Evolutionary conservation across 2,888 invertebrate species (phyloP), one percentile per base, ranked within the genome.

Genomic region (Cantharis rufa): DNA sequence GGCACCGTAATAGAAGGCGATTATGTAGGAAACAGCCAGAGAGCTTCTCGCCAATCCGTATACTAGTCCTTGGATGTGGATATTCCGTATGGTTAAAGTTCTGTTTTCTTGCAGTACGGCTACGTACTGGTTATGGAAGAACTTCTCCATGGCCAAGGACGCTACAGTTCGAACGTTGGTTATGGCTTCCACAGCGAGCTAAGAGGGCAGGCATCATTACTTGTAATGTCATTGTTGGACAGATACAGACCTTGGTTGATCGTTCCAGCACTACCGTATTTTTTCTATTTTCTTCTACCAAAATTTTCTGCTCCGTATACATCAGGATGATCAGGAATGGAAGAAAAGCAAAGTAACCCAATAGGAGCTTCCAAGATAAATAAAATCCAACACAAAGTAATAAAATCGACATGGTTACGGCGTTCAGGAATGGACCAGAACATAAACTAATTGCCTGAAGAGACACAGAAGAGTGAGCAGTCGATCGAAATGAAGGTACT

Each of bases 171-270:
- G 90, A 4, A 95, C 93, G 82, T 94, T 94, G 7, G 92, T 91
- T 1, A 95, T 93, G 1, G 93, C 94, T 87, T 95, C 95, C n/a
- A 95, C 93, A 4, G 95, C 93, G 75, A 94, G 89, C 92, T 69
- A 15, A n/a, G 13, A n/a, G 1, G 2, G 13, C 0, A 11, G 32
- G n/a, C 1, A 9, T 48, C 32, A n/a, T n/a, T 48, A n/a, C n/a
- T 48, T 48, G 3, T 32, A n/a, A 48, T 48, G n/a, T 0, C 0
- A 7, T 9, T 48, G n/a, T n/a, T 48, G n/a, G 5, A 48, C 48
- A 1, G n/a, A 48, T n/a, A n/a, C 48, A n/a, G 86, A 93, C 93
- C 90, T 94, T 94, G 3, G 94, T 93, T 77, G 94, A 93, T 15
- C 89, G 88, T 85, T 95, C 93, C 89, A 94, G 91, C 5, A 93